Percentiles rank a stretch among this genome's conserved stretches.
Evolutionary conservation across 2,113 vertebrate genomes (phyloP).

Genomic region (Eleginops maclovinus): DNA sequence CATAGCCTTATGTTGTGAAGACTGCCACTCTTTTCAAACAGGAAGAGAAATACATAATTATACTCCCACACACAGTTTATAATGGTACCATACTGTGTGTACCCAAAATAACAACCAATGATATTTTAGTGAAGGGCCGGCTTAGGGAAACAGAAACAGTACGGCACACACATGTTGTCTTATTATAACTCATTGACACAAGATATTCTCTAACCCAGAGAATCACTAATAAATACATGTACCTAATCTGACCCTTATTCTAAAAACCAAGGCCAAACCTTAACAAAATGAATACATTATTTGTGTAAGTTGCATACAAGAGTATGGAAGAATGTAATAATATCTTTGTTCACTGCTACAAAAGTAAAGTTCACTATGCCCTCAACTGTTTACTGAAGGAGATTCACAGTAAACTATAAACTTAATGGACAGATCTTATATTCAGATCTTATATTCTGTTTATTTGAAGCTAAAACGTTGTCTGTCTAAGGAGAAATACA

Average conservation of each 20-base stretch:
- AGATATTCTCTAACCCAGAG: no score
- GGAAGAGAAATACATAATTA: slow-evolving; percentile 65
- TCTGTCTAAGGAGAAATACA: no score
- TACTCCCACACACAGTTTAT: slow-evolving; percentile 54
- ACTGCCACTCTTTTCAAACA: slow-evolving; percentile 26
- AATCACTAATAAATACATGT: neutral
- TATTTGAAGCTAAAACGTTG: no score
- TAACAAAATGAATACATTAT: no score
- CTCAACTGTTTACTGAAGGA: no score
- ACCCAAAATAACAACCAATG: slow-evolving; percentile 54
- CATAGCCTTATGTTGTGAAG: neutral
- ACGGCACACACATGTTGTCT: neutral
- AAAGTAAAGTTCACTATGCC: no score
- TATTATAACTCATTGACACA: neutral
- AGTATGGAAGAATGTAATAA: no score
- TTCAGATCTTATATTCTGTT: no score
- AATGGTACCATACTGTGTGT: slow-evolving; percentile 46
- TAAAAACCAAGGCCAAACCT: neutral
- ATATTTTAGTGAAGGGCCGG: slow-evolving; percentile 50
- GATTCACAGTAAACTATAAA: no score
- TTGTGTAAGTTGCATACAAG: no score
- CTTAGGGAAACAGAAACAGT: slow-evolving; percentile 31
- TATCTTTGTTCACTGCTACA: no score
- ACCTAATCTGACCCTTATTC: neutral
- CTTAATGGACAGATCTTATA: no score